A percentile compares a stretch with the other conserved stretches of the same genome.
Conservation (phyloP, 2,888 invertebrate species). For the Hypomecis punctinalis region DNA sequence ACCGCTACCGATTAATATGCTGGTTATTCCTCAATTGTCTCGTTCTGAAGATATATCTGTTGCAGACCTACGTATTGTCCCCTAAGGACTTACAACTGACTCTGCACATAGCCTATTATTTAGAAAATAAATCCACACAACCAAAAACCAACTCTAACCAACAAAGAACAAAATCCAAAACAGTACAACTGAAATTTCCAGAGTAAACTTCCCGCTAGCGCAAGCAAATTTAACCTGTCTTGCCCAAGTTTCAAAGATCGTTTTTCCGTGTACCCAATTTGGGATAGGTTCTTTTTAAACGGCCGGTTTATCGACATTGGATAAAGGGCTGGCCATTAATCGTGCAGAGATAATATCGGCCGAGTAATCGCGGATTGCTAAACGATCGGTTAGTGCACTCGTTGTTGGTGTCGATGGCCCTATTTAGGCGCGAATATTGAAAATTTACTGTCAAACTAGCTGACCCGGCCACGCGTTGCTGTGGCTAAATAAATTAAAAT, state of each 20-base stretch:
- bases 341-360: conserved; percentile 78
- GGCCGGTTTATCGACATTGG: conserved; percentile 68
- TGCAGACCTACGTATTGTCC: conserved; percentile 79
- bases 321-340: conserved; percentile 80
- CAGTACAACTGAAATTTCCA: conserved; percentile 21
- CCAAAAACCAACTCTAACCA: conserved; percentile 44
- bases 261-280: conserved; percentile 40
- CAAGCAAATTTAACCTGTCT: conserved; percentile 41
- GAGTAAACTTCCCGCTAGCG: conserved; percentile 34
- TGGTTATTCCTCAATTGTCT: conserved; percentile 79
- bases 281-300: conserved; percentile 53
- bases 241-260: conserved; percentile 21
- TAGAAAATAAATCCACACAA: conserved; percentile 43
- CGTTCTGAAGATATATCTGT: conserved; percentile 76
- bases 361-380: conserved; percentile 79
- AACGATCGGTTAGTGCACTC: conserved; percentile 73
- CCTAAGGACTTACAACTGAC: conserved; percentile 76
- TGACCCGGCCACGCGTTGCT: too few relatives aligned
- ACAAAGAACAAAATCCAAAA: conserved; percentile 32
- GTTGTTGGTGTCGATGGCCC: conserved; percentile 63
- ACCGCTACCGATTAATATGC: conserved; percentile 72
- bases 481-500: too few relatives aligned
- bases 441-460: conserved; percentile 33
- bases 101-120: conserved; percentile 68
- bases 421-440: conserved; percentile 46